Conservation (phyloP, 2,888 invertebrate species). For the Meliscaeva auricollis region DNA sequence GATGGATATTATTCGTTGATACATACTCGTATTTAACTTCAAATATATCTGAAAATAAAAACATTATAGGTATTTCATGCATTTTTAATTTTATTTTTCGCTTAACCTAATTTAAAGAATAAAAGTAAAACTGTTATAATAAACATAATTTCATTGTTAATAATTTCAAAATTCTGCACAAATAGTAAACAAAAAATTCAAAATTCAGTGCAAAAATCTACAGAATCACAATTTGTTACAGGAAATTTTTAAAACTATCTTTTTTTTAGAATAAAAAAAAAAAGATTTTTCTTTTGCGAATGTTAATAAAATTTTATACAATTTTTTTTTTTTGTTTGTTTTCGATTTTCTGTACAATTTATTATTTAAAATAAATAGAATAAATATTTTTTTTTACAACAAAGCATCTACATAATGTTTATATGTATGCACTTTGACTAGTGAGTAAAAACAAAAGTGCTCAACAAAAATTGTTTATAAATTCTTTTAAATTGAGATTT, state of each 20-base stretch:
- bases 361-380: conserved; percentile 45
- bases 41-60: no score
- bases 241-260: conserved; percentile 27
- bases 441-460: conserved; percentile 45
- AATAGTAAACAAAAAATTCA: conserved; percentile 5
- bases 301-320: conserved; percentile 35
- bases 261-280: neutral
- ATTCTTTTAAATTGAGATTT: conserved; percentile 44
- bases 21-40: no score
- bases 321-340: neutral
- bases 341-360: conserved; percentile 32
- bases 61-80: no score
- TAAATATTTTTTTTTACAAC: conserved; percentile 35
- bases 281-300: conserved; percentile 38
- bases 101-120: neutral
- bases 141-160: conserved; percentile 4
- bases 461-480: conserved; percentile 26
- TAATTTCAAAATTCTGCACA: conserved; percentile 1
- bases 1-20: neutral
- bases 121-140: neutral
- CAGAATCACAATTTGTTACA: conserved; percentile 69
- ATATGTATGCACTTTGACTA: conserved; percentile 68
- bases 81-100: neutral
- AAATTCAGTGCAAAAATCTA: conserved; percentile 67
- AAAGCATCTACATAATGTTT: conserved; percentile 44